phyloP scores from a whole-genome alignment of 1,140 invertebrate species.

The Paraescarpia echinospica region DNA sequence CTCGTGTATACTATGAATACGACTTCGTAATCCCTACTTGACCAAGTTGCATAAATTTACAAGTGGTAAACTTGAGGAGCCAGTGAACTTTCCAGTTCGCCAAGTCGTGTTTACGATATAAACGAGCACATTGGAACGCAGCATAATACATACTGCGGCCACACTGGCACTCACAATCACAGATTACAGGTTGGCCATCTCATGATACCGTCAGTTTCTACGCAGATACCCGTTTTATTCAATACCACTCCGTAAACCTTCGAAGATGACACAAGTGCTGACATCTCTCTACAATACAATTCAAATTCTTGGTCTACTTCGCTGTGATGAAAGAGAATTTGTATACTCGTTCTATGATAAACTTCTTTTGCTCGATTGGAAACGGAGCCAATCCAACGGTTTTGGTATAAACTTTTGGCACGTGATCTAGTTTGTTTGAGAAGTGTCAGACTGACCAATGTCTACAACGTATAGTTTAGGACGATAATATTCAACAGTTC shows the following conservation, averaged over 20 bases:
- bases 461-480: background rate
- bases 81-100: too few relatives aligned
- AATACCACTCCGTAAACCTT: background rate
- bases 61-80: too few relatives aligned
- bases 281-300: background rate
- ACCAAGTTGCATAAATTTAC: too few relatives aligned
- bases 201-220: background rate
- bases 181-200: background rate
- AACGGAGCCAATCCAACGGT: background rate
- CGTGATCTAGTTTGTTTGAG: background rate
- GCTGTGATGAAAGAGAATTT: too few relatives aligned
- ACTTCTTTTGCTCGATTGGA: background rate
- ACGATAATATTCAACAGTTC: background rate
- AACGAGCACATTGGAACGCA: too few relatives aligned
- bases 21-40: too few relatives aligned
- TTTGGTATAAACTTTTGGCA: background rate
- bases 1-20: too few relatives aligned
- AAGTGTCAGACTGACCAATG: background rate
- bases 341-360: too few relatives aligned
- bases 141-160: too few relatives aligned
- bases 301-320: background rate
- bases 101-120: too few relatives aligned
- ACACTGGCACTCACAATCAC: background rate
- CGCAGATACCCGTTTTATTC: background rate
- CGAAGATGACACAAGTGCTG: background rate